Evolutionary conservation across 2,797 vertebrate genomes (phyloP).

Genomic region (Channallabes apus): DNA sequence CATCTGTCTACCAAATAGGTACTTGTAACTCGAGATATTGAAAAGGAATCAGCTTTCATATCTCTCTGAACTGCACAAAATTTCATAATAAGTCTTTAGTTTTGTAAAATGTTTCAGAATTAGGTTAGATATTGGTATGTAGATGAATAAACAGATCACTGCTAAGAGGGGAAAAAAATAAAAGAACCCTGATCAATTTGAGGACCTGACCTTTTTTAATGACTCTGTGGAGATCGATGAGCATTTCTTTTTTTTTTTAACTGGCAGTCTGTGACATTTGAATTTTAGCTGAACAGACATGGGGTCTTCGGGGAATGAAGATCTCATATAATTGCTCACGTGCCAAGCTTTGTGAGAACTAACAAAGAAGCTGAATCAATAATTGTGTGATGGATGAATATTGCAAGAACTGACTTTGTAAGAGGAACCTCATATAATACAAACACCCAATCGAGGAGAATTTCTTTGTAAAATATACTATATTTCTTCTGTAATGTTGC

Average conservation of each 20-base stretch:
- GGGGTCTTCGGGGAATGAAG: conserved; percentile 5
- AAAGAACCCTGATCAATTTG: background rate
- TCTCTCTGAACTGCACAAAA: background rate
- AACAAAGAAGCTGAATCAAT: conserved; percentile 1
- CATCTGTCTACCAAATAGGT: background rate
- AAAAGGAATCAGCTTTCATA: background rate
- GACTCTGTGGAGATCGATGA: background rate
- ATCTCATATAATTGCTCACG: background rate
- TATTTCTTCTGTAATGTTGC: background rate
- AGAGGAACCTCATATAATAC: background rate
- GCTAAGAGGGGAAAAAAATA: background rate
- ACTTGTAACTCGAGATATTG: background rate
- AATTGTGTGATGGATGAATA: background rate
- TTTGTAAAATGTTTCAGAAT: background rate
- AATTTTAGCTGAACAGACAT: conserved; percentile 15
- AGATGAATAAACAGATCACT: background rate
- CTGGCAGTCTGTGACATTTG: conserved; percentile 8
- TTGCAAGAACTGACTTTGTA: background rate
- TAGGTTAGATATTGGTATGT: too few species aligned
- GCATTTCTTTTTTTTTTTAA: background rate
- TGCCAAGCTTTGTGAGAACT: background rate
- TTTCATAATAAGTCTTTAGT: background rate
- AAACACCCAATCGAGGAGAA: background rate
- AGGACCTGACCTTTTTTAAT: conserved; percentile 3
- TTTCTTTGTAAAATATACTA: background rate